Base-by-base conservation (phyloP, 1,140 invertebrate species). In the Bombus huntii region DNA sequence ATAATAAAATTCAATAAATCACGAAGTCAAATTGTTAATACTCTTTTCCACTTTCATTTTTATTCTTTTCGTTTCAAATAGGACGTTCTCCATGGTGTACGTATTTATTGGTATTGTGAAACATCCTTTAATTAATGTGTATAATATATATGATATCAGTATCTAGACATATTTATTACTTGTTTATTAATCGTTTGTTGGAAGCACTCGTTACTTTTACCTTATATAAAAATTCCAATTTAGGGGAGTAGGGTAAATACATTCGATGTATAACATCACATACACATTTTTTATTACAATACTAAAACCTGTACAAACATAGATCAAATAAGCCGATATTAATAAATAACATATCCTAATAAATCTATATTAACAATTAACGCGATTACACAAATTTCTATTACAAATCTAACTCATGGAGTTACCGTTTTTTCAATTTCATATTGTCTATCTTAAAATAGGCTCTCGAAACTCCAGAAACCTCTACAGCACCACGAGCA, bases 401-500 rank as follows among this genome's bases (percentile, higher is more conserved):
- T 28, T 62, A n/a, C 10, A n/a, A 62, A n/a, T 9, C 15, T 22
- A n/a, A 37, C 31, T 70, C 22, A 8, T 34, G 42, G 28, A 62
- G 15, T 34, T 9, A 9, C 3, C 10, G 25, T 71, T 71, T 71
- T 71, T 1, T 28, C 1, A 28, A 53, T 53, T 8, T 15, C 42
- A 8, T 15, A 8, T 31, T 1, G 1, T 9, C 42, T 18, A 31
- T 10, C 8, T 73, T 31, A 22, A 42, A 31, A 44, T 44, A 73
- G 22, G 34, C 12, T 42, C 2, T 2, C n/a, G 5, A 53, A 59
- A 39, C 18, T 59, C 5, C 1, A 39, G 12, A n/a, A 47, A 81
- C 37, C 9, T 34, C 1, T 37, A 25, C 5, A 57, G 47, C 87
- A 84, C 42, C 76, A 68, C 72, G 53, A 86, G n/a, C 71, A 87